Evolutionary conservation across 2,888 invertebrate species (phyloP), one percentile per base, ranked within the genome.

Genomic region (Tricholauxania praeusta): DNA sequence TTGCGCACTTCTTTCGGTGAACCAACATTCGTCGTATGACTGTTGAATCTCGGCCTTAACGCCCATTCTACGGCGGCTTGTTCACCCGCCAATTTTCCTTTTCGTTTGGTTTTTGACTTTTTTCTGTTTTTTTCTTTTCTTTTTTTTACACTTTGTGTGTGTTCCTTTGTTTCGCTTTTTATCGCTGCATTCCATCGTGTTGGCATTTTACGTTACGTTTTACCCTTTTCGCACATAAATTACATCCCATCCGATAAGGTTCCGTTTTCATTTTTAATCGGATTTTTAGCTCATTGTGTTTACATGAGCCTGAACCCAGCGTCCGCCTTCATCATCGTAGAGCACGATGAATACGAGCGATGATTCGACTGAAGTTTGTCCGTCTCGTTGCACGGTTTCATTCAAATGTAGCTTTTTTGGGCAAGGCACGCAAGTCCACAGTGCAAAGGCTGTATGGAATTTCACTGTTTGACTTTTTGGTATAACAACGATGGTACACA

Each of bases 181-280:
- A 82, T 82, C 82, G 80, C 77, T 78, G 78, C 78, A 78, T 82
- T 78, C 82, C 83, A 70, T 68, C 70, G 60, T 66, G 71, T 64
- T 72, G 68, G 72, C 65, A 65, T 74, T 72, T 72, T 75, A 79
- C 80, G 57, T 72, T 75, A 79, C 80, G 57, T 80, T 80, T 63
- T 81, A 83, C 83, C 83, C 83, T 84, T 84, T 84, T 82, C 81
- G 81, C 82, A 82, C 83, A 84, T 83, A 83, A 84, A 83, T 83
- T 84, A 82, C 84, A 79, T 78, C 76, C 79, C 82, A 82, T 84
- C 84, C 83, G 83, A 83, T 83, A 83, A 83, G 84, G 79, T 82
- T 83, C 79, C 73, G 80, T 83, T 83, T 84, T 80, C 83, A 82
- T 81, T 83, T 84, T 84, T 83, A 84, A 83, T 83, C 83, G 83